Evolutionary conservation across 1,140 invertebrate species (phyloP).

Genomic region (Papilio aristodemus): DNA sequence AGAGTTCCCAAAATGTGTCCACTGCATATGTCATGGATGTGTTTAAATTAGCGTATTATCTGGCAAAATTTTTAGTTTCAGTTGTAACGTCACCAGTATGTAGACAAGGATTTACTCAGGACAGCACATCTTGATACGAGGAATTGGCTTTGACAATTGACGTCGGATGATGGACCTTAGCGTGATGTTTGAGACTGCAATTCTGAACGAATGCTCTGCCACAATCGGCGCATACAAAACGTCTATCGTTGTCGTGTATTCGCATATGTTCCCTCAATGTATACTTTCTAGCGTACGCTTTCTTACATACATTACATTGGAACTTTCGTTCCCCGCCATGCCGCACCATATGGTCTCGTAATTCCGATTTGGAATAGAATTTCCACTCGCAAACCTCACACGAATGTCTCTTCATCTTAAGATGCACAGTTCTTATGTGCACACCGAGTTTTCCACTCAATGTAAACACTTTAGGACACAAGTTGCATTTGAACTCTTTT

Average conservation of each 20-base stretch:
- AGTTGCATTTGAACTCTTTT: conserved; percentile 70
- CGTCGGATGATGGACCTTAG: conserved; percentile 64
- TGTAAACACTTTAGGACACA: conserved; percentile 68
- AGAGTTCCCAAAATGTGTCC: too few relatives aligned
- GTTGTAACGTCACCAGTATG: background rate
- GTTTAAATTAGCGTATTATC: too few relatives aligned
- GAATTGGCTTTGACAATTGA: conserved; percentile 35
- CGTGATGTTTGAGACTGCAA: conserved; percentile 71
- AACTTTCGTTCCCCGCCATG: conserved; percentile 84
- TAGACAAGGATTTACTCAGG: conserved; percentile 24
- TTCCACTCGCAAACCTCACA: conserved; percentile 84
- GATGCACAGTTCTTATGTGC: conserved; percentile 64
- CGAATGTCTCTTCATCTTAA: conserved; percentile 78
- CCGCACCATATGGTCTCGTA: conserved; percentile 84
- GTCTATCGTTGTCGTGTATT: conserved; percentile 82
- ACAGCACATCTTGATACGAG: conserved; percentile 38
- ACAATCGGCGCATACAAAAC: conserved; percentile 78
- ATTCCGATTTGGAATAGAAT: conserved; percentile 82
- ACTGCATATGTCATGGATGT: too few relatives aligned
- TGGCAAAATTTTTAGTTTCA: background rate
- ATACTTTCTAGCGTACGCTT: conserved; percentile 84
- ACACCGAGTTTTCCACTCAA: conserved; percentile 66
- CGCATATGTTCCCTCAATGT: conserved; percentile 86
- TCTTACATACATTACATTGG: conserved; percentile 81
- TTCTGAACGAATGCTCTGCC: conserved; percentile 78